phyloP scores from a whole-genome alignment of 1,140 invertebrate species.

The Bombus haemorrhoidalis region DNA sequence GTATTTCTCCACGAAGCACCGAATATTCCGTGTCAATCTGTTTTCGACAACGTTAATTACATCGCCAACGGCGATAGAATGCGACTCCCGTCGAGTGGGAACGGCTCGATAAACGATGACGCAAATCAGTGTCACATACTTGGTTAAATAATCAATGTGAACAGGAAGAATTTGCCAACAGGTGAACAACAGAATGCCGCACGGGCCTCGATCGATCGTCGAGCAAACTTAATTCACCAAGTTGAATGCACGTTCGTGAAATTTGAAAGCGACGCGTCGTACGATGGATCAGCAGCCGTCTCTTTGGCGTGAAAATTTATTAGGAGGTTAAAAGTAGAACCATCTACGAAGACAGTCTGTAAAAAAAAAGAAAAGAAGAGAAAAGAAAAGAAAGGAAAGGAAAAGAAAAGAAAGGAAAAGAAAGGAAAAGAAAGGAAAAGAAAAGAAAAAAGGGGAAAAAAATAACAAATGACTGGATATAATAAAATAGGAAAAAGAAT shows the following conservation, averaged over 20 bases:
- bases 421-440: too few species aligned
- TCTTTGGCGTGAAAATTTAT: not conserved
- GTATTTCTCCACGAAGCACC: not conserved
- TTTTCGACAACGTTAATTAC: conserved; percentile 43
- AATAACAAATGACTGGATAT: too few species aligned
- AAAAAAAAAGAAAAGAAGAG: too few species aligned
- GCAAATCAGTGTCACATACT: conserved; percentile 18
- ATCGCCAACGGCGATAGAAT: too few species aligned
- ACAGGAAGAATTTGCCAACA: not conserved
- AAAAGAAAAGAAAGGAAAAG: too few species aligned
- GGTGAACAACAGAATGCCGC: not conserved
- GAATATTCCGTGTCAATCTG: not conserved
- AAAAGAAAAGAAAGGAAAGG: too few species aligned
- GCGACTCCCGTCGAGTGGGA: not conserved
- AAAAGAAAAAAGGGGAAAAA: too few species aligned
- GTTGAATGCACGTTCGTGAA: not conserved
- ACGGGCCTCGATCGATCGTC: not conserved
- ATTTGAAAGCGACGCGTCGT: not conserved
- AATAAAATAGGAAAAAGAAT: too few species aligned
- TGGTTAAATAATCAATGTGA: not conserved
- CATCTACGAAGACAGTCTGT: not conserved
- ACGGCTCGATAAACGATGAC: not conserved
- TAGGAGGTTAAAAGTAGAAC: not conserved
- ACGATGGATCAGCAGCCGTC: not conserved
- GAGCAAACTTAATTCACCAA: conserved; percentile 11